Conservation (phyloP, 1,140 invertebrate genomes). For the Conopomorpha cramerella region DNA sequence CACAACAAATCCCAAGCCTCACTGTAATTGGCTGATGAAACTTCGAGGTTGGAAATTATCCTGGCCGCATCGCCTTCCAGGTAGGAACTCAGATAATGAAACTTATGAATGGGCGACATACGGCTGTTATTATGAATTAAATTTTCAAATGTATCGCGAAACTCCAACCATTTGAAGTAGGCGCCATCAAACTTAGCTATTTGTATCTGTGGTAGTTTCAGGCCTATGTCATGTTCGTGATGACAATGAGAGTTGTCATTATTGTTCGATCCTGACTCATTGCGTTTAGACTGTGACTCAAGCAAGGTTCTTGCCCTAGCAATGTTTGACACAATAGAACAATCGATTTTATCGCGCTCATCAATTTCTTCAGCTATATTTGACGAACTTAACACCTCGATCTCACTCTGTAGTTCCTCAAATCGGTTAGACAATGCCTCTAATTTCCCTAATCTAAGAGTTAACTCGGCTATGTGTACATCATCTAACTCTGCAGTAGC, state of each 20-base stretch:
- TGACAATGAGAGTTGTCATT: too few relatives aligned
- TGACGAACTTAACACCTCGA: constrained; percentile 7
- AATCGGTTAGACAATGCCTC: constrained; percentile 12
- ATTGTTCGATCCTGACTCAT: too few relatives aligned
- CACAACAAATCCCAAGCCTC: constrained; percentile 11
- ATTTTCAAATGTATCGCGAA: too few relatives aligned
- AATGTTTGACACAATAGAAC: background rate
- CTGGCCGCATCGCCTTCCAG: constrained; percentile 10
- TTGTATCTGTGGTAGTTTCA: too few relatives aligned
- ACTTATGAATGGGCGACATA: too few relatives aligned
- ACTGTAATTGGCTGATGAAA: constrained; percentile 14
- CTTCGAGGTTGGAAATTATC: constrained; percentile 10
- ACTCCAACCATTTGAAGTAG: too few relatives aligned
- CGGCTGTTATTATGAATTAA: too few relatives aligned
- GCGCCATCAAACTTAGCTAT: too few relatives aligned
- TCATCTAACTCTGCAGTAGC: constrained; percentile 5
- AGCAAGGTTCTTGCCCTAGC: constrained; percentile 6
- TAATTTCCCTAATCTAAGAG: constrained; percentile 14
- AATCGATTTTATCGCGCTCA: constrained; percentile 5
- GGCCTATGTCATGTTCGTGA: too few relatives aligned
- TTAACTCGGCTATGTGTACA: constrained; percentile 14
- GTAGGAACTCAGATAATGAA: too few relatives aligned
- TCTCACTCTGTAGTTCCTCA: constrained; percentile 11
- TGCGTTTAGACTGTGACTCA: too few relatives aligned
- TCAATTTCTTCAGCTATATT: constrained; percentile 10